Evolutionary conservation across 23 tunicate genomes (phyloP).

Genomic region (Aplidium turbinatum): DNA sequence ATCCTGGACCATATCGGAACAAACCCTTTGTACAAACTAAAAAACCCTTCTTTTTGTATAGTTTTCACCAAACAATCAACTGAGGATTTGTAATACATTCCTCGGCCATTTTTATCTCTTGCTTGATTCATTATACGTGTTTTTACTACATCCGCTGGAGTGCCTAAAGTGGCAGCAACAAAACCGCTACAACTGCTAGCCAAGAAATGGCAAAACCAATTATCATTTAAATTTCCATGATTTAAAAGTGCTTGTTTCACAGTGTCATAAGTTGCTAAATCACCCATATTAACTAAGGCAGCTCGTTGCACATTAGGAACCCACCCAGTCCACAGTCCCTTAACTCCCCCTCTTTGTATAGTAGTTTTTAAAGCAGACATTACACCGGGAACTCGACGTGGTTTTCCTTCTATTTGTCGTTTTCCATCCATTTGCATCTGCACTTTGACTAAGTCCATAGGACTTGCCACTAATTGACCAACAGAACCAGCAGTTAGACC

Average conservation of each 20-base stretch:
- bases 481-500: slow-evolving; percentile 85
- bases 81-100: slow-evolving; percentile 72
- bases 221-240: slow-evolving; percentile 44
- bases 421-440: slow-evolving; percentile 95
- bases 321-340: slow-evolving; percentile 89
- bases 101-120: slow-evolving; percentile 67
- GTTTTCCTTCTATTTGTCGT: slow-evolving; percentile 67
- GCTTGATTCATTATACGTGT: slow-evolving; percentile 98
- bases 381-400: slow-evolving; percentile 66
- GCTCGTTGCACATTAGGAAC: slow-evolving; percentile 93
- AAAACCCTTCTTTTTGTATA: slow-evolving; percentile 77
- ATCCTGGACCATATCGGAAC: slow-evolving; percentile 92
- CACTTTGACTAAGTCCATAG: slow-evolving; percentile 95
- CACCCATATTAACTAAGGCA: slow-evolving; percentile 96
- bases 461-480: slow-evolving; percentile 93
- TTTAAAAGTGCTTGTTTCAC: slow-evolving; percentile 58
- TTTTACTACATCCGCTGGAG: slow-evolving; percentile 99
- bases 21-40: slow-evolving; percentile 95
- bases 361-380: slow-evolving; percentile 42
- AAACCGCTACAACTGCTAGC: slow-evolving; percentile 85
- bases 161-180: slow-evolving; percentile 78
- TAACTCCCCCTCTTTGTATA: slow-evolving; percentile 57
- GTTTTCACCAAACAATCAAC: slow-evolving; percentile 83
- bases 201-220: slow-evolving; percentile 56
- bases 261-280: slow-evolving; percentile 91